phyloP scores from a whole-genome alignment of 2,888 invertebrate species.

The Polymixis flavicincta region DNA sequence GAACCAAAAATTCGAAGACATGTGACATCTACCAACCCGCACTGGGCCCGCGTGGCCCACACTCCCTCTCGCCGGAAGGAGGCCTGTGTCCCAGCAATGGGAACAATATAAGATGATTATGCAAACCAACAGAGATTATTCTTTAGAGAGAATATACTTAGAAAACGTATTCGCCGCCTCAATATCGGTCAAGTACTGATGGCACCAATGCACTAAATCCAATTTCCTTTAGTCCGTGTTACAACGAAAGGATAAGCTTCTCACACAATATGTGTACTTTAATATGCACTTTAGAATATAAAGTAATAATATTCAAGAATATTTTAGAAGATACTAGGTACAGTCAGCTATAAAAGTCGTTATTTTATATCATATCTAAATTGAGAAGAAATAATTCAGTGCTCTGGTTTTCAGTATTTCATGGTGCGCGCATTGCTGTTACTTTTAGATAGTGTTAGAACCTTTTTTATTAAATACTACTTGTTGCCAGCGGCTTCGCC shows the following conservation, averaged over 20 bases:
- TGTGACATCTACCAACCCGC: too few species aligned
- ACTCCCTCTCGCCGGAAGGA: too few species aligned
- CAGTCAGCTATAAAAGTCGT: neutral
- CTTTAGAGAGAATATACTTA: neutral
- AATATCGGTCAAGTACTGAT: slow-evolving; percentile 8
- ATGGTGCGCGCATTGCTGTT: neutral
- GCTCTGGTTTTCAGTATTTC: neutral
- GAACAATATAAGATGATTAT: too few species aligned
- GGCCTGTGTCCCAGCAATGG: too few species aligned
- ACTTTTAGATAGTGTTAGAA: neutral
- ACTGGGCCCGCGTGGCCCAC: too few species aligned
- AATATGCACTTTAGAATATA: slow-evolving; percentile 53
- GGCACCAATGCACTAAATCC: slow-evolving; percentile 20
- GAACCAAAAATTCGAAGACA: too few species aligned
- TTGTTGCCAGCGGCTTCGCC: neutral
- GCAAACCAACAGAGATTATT: neutral
- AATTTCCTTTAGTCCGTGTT: slow-evolving; percentile 29
- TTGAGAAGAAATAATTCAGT: neutral
- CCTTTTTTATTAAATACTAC: neutral
- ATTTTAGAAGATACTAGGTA: slow-evolving; percentile 30
- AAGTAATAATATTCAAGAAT: slow-evolving; percentile 39
- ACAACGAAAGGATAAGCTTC: slow-evolving; percentile 7
- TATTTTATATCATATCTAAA: too few species aligned
- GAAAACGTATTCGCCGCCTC: neutral
- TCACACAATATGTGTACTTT: slow-evolving; percentile 41